A percentile compares a stretch with the other conserved stretches of the same genome.
Evolutionary conservation across 1,140 invertebrate genomes (phyloP).

Genomic region (Eufriesea mexicana): DNA sequence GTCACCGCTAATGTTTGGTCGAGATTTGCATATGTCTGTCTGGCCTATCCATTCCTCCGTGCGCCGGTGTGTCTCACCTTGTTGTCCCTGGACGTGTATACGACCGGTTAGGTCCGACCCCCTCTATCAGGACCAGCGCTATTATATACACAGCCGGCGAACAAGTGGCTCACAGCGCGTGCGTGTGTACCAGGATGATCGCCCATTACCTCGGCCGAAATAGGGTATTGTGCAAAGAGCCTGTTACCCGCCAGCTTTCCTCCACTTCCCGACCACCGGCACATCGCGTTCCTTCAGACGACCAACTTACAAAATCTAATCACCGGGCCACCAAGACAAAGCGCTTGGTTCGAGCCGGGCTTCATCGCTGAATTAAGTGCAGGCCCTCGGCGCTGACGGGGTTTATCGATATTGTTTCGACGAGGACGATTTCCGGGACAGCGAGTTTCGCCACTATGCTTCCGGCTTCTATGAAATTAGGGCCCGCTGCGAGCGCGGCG

Average conservation of each 20-base stretch:
- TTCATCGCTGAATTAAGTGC: conserved; percentile 49
- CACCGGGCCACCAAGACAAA: conserved; percentile 52
- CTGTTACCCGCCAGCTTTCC: conserved; percentile 40
- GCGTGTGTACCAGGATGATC: conserved; percentile 63
- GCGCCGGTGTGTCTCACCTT: conserved; percentile 52
- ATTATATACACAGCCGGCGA: conserved; percentile 53
- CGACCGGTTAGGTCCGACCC: conserved; percentile 18
- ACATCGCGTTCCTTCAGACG: conserved; percentile 22
- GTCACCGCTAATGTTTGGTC: conserved; percentile 77
- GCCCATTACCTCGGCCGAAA: conserved; percentile 70
- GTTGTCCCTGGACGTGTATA: conserved; percentile 62
- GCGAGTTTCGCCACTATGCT: background rate
- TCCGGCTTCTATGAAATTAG: background rate
- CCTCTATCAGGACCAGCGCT: conserved; percentile 30
- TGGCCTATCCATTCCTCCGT: conserved; percentile 68
- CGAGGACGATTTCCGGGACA: background rate
- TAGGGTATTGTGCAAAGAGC: conserved; percentile 70
- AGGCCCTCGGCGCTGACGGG: background rate
- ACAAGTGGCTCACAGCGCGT: conserved; percentile 56
- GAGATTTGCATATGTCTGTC: conserved; percentile 81
- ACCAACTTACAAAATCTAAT: conserved; percentile 65
- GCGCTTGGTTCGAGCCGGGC: conserved; percentile 32
- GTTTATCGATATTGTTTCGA: conserved; percentile 31
- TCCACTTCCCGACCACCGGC: conserved; percentile 9
- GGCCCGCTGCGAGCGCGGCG: background rate